Base-by-base conservation (phyloP, 2,888 invertebrate species). In the Zhuqinia jingwanae region DNA sequence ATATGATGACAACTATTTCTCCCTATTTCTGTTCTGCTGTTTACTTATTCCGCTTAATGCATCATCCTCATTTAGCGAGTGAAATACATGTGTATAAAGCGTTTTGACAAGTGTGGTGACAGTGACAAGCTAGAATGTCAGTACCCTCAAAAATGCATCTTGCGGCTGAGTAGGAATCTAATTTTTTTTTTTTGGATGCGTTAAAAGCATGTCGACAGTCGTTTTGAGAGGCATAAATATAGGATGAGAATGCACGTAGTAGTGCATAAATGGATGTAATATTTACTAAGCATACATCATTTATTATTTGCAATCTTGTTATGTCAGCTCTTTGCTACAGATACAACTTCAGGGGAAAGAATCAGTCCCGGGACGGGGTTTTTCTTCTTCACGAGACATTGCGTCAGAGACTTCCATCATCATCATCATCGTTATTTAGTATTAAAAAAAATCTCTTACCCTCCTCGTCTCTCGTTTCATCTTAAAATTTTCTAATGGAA, bases 41-140 rank as follows among this genome's bases (percentile, higher is more conserved):
- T 75, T 53, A 53, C 30, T 53, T 75, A 27, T 53, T 50, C 27
- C 53, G 17, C 53, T 50, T 75, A 75, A 75, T 36, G 50, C 53
- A 75, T 75, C 75, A 53, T 30, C 11, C 50, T 20, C 75, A 53
- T 53, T 75, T 75, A 75, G 30, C 17, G 75, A 75, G 30, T 30
- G 53, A 75, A 75, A 75, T 75, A 30, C 75, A 30, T 53, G 53
- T 30, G 75, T 53, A 75, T 53, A 75, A 27, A 53, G 75, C 53
- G 75, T 75, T 75, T 75, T 75, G 75, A 75, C 75, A 75, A 53
- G 53, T 53, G 50, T 53, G 75, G 50, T 75, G 75, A 75, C 75
- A 75, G 75, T 30, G 75, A 75, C 50, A 53, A 53, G 75, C 47
- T 45, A 42, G 68, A 42, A 68, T 68, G 68, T 68, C 45, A 68